Conservation (phyloP, 2,888 invertebrate genomes). For the Tyria jacobaeae region DNA sequence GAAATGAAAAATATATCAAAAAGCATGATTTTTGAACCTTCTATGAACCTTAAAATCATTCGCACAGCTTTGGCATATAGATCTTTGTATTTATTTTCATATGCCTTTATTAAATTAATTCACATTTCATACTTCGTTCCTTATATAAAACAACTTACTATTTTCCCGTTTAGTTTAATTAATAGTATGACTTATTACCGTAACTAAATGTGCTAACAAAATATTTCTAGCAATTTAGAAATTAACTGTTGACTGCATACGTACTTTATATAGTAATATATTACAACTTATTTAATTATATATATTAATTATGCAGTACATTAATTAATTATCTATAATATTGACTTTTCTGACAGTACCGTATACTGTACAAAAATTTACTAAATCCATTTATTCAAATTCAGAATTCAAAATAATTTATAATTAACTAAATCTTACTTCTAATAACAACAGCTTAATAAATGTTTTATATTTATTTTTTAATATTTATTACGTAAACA, state of each 20-base stretch:
- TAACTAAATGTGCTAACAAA: conserved; percentile 33
- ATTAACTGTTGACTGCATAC: conserved; percentile 18
- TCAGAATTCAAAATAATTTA: neutral
- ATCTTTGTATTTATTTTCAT: conserved; percentile 1
- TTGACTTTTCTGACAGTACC: conserved; percentile 12
- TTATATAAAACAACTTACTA: conserved; percentile 29
- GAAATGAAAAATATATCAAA: conserved; percentile 13
- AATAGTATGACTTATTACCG: conserved; percentile 19
- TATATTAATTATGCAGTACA: neutral
- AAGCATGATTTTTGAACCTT: conserved; percentile 13
- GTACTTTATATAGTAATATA: conserved; percentile 2
- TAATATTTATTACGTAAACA: too few species aligned
- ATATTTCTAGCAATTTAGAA: conserved; percentile 41
- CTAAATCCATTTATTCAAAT: neutral
- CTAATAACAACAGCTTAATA: conserved; percentile 1
- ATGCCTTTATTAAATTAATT: conserved; percentile 21
- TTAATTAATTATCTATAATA: conserved; percentile 1
- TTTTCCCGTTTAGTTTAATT: conserved; percentile 23
- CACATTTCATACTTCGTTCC: conserved; percentile 32
- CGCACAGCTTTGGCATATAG: neutral
- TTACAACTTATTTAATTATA: conserved; percentile 1
- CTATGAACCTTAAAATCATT: neutral
- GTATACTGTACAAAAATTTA: neutral
- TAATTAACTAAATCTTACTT: neutral
- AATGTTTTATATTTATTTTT: too few species aligned